Evolutionary conservation across 2,797 vertebrate species (phyloP), one percentile per base, ranked within the genome.

Genomic region (Australoheros facetus): DNA sequence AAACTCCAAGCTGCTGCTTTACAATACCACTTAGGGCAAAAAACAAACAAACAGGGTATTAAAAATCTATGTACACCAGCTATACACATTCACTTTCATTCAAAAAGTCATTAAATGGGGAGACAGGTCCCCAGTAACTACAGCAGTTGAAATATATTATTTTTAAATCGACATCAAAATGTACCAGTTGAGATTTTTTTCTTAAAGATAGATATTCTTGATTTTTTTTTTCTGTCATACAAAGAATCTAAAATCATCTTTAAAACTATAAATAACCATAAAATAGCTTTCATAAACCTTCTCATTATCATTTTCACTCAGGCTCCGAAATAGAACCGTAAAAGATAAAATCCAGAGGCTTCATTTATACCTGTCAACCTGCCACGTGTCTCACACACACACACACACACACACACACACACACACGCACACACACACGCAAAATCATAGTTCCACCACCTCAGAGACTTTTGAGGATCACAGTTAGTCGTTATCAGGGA

Each of bases 1-100:
- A 72, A 84, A 71, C 66, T 80, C 78, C 62, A 73, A 85, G 57
- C 73, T 59, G 64, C 82, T 78, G 64, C 75, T 84, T 73, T 32
- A 48, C 71, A 66, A 71, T 64, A 75, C 77, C 79, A 85, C 69
- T 57, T 53, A 34, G 26, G 48, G 37, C 21, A 74, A 80, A 82
- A 42, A 34, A 34, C 32, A 45, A 66, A 66, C 26, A 28, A 9
- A 42, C 80, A 75, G 59, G 34, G 17, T 64, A 76, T 85, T 87
- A 91, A 85, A 93, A 94, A 92, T 92, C 87, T 90, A 85, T 91
- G 60, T 94, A 95, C 94, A 95, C 79, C 78, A 84, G 87, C 89
- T 94, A 92, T 91, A 88, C 78, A 93, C 74, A 86, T 89, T 87
- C 82, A 88, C 79, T 87, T 91, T 82, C 85, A 91, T 90, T 79